A percentile compares a stretch with the other conserved stretches of the same genome.
These are phyloP conservation scores for Amphimedon queenslandica DNA, from an alignment of 37 sponge, comb jelly and placozoan genomes.

Conservation along the genomic window DNA sequence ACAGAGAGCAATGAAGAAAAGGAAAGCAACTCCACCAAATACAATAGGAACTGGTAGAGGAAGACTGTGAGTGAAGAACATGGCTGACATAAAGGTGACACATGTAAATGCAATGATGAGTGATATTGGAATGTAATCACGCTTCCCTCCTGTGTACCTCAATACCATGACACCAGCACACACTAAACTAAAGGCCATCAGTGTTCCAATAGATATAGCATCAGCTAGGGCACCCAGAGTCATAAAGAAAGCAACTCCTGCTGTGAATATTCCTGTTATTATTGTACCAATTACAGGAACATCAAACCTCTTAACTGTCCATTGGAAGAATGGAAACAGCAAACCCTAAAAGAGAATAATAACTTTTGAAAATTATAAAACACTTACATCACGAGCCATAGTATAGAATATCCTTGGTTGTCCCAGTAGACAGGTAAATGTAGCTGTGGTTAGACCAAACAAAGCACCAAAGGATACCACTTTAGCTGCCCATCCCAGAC, in stretches of 20 bases:
- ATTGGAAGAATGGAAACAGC: neutral
- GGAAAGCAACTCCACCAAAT: constrained; percentile 1
- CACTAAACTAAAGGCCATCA: constrained; percentile 11
- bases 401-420: constrained; percentile 8
- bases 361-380: neutral
- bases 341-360: constrained; percentile 1
- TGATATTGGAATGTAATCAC: neutral
- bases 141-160: constrained; percentile 5
- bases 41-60: constrained; percentile 1
- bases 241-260: constrained; percentile 3
- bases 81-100: constrained; percentile 2
- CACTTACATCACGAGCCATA: constrained; percentile 15
- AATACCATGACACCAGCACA: constrained; percentile 23
- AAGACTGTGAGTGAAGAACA: neutral
- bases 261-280: constrained; percentile 13
- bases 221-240: constrained; percentile 6
- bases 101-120: constrained; percentile 12
- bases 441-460: constrained; percentile 15
- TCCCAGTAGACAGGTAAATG: constrained; percentile 6
- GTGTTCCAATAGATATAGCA: constrained; percentile 17
- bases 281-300: constrained; percentile 6
- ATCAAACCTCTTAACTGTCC: neutral
- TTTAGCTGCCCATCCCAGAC: constrained; percentile 4
- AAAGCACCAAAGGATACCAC: constrained; percentile 8
- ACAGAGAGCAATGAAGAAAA: neutral